A percentile compares a stretch with the other conserved stretches of the same genome.
phyloP scores from a whole-genome alignment of 1,140 invertebrate species.

The Danaus melanippus region DNA sequence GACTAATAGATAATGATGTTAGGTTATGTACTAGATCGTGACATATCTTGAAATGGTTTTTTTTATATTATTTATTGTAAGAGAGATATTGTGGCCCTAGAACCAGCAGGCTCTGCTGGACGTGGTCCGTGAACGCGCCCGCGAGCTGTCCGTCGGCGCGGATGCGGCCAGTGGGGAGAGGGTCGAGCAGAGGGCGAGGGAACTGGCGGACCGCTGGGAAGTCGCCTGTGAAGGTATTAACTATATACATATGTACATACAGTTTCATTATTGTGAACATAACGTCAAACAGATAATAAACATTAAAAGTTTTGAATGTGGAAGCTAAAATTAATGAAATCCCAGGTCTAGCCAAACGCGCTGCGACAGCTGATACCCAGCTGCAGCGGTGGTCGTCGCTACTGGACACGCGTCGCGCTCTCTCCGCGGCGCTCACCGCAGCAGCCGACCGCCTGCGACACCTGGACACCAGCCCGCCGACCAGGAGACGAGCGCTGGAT shows the following conservation, averaged over 20 bases:
- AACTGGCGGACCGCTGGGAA: slow-evolving; percentile 83
- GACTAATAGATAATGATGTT: too few species aligned
- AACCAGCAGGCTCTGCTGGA: slow-evolving; percentile 69
- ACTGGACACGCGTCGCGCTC: slow-evolving; percentile 73
- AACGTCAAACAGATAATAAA: too few species aligned
- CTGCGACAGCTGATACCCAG: slow-evolving; percentile 82
- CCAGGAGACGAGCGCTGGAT: slow-evolving; percentile 80
- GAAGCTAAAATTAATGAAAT: too few species aligned
- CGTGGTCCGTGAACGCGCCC: slow-evolving; percentile 66
- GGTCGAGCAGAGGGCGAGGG: slow-evolving; percentile 52
- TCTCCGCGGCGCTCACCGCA: slow-evolving; percentile 58
- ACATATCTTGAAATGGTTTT: too few species aligned
- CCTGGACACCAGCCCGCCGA: slow-evolving; percentile 81
- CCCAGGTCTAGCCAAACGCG: slow-evolving; percentile 80
- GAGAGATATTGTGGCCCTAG: slow-evolving; percentile 23
- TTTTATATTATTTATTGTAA: too few species aligned
- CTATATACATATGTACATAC: neutral
- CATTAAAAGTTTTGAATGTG: too few species aligned
- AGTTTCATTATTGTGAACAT: too few species aligned
- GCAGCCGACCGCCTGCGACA: slow-evolving; percentile 82
- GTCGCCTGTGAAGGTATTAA: slow-evolving; percentile 80
- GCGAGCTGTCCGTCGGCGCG: slow-evolving; percentile 62
- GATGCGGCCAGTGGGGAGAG: slow-evolving; percentile 61
- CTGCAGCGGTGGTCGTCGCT: slow-evolving; percentile 82
- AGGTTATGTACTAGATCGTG: too few species aligned